Base-by-base conservation (phyloP, 2,113 vertebrate species). In the Myrmecophaga tridactyla region DNA sequence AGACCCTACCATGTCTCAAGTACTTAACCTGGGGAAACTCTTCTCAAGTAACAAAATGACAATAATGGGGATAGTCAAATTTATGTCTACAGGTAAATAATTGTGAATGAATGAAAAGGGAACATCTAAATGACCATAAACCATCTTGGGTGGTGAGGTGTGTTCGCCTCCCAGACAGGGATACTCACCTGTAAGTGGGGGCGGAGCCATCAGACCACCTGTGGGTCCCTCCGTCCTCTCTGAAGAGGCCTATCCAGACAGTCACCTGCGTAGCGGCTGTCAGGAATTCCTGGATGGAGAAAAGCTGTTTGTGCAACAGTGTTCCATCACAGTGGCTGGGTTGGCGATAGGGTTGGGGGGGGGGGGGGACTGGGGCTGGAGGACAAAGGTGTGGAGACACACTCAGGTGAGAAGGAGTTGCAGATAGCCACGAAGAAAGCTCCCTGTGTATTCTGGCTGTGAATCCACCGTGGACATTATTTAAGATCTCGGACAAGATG, bases 231-330 rank as follows among this genome's bases (percentile, higher is more conserved):
- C 29, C 36, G 60, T 48, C 46, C 21, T 48, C 31, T 36, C 20
- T 36, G 87, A 39, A 78, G 46, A 67, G 87, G 34, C 73, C 46
- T 65, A 53, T 53, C 86, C 46, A 78, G 46, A 6, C 21, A 51
- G 87, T 48, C 60, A 53, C 25, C n/a, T 65, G 60, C 27, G 4
- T n/a, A 53, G 46, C 10, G 41, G 60, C 12, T 14, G 46, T 78
- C 46, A 78, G n/a, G 60, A 67, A 78, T n/a, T 53, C 60, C 46
- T 89, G 31, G 72, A 67, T 65, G 46, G 21, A 6, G 27, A 78
- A 7, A 41, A 67, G 60, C 0, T 1, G 0, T 18, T 21, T 34
- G 4, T 0, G 7, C 39, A 1, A 25, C 34, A 21, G 48, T 15
- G 41, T 65, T 67, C n/a, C n/a, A 78, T 67, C n/a, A 65, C 23